Evolutionary conservation across 1,140 invertebrate species (phyloP).

Genomic region (Euwallacea similis): DNA sequence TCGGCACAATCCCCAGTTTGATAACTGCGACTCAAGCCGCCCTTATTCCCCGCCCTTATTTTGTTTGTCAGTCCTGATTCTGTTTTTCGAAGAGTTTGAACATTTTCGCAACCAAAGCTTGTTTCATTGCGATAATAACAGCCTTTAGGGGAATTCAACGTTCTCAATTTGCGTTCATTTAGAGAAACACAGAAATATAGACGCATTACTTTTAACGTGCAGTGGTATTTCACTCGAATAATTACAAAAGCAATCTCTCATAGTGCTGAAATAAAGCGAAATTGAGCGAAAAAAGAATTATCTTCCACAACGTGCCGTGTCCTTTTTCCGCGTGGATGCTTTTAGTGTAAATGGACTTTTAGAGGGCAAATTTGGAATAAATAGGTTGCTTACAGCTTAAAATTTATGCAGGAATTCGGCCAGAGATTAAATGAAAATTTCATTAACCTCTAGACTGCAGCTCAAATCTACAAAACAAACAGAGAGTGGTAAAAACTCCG

Average conservation of each 20-base stretch:
- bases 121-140: neutral
- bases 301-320: constrained; percentile 9
- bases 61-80: too few species aligned
- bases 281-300: constrained; percentile 31
- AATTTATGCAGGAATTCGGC: too few species aligned
- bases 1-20: constrained; percentile 14
- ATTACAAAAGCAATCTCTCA: constrained; percentile 29
- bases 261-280: constrained; percentile 28
- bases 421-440: too few species aligned
- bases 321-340: constrained; percentile 16
- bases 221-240: constrained; percentile 20
- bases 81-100: too few species aligned
- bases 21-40: constrained; percentile 5
- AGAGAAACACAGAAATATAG: constrained; percentile 7
- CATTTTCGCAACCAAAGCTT: too few species aligned
- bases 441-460: too few species aligned
- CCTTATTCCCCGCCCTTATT: neutral
- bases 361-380: neutral
- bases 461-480: too few species aligned
- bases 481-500: too few species aligned
- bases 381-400: neutral
- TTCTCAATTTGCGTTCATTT: neutral
- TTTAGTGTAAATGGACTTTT: constrained; percentile 25
- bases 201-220: constrained; percentile 4
- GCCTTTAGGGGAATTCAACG: neutral